Percentiles rank a stretch among this genome's conserved stretches.
These are phyloP conservation scores for Procavia capensis DNA, from an alignment of 2,113 vertebrate species.

Conservation along the genomic window DNA sequence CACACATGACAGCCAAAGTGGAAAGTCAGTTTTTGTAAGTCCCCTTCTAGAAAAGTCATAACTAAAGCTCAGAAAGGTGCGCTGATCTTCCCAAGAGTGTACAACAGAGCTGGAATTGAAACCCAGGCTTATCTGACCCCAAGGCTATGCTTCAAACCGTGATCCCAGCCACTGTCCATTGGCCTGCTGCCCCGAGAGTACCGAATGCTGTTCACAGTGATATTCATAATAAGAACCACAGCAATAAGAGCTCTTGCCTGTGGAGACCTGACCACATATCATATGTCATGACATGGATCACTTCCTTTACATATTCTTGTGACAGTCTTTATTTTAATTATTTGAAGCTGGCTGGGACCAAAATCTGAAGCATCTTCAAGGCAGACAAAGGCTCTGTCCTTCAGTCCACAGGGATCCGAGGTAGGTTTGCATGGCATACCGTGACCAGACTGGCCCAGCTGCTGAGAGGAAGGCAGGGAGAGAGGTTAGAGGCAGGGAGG, in stretches of 20 bases:
- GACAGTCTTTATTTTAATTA: not conserved
- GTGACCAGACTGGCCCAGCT: not conserved
- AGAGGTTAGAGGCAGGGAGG: not conserved
- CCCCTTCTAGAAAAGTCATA: not conserved
- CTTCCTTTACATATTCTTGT: not conserved
- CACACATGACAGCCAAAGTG: not conserved
- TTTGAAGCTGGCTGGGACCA: not conserved
- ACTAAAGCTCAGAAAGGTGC: not conserved
- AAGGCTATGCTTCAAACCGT: too few species aligned
- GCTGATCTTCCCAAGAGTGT: too few species aligned
- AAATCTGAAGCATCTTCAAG: not conserved
- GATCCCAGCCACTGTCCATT: not conserved
- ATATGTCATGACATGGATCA: accelerated
- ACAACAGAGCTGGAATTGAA: too few species aligned
- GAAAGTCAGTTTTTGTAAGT: not conserved
- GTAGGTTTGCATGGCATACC: not conserved
- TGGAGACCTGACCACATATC: not conserved
- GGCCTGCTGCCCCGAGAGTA: accelerated
- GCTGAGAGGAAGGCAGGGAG: not conserved
- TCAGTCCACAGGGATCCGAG: not conserved
- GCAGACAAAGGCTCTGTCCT: not conserved
- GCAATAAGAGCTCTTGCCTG: accelerated
- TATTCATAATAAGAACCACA: accelerated
- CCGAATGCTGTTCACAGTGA: accelerated
- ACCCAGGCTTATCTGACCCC: too few species aligned